These are phyloP conservation scores for Lasiommata megera DNA, from an alignment of 2,888 invertebrate species.

Conservation along the genomic window DNA sequence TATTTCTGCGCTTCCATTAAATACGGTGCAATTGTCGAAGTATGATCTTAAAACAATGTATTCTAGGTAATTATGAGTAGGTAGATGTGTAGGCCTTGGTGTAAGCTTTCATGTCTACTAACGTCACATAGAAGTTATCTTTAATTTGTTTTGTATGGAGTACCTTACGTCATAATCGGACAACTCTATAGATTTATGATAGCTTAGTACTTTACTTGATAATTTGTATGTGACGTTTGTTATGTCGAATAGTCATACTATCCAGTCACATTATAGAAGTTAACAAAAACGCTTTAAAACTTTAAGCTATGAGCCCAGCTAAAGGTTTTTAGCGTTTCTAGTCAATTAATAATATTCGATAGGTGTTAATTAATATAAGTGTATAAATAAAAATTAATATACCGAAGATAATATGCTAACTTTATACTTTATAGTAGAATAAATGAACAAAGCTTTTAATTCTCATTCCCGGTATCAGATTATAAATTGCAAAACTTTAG, in stretches of 20 bases:
- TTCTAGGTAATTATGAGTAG: neutral
- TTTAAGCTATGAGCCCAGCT: constrained; percentile 76
- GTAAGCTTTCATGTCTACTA: too few relatives aligned
- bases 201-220: too few relatives aligned
- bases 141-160: too few relatives aligned
- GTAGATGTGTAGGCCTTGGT: neutral
- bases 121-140: too few relatives aligned
- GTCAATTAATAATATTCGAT: constrained; percentile 54
- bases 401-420: neutral
- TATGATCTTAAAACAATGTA: constrained; percentile 5
- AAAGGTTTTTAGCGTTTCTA: constrained; percentile 72
- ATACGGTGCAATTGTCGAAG: constrained; percentile 11
- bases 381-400: neutral
- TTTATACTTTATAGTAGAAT: neutral
- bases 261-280: constrained; percentile 44
- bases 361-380: constrained; percentile 5
- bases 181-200: too few relatives aligned
- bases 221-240: too few relatives aligned
- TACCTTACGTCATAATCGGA: too few relatives aligned
- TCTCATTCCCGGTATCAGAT: neutral
- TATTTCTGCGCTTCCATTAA: constrained; percentile 18
- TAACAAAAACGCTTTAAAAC: constrained; percentile 61
- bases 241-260: too few relatives aligned
- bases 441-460: neutral
- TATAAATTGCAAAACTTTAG: neutral